A percentile compares a stretch with the other conserved stretches of the same genome.
Conservation (phyloP, 1,140 invertebrate species). For the Eumaeus atala region DNA sequence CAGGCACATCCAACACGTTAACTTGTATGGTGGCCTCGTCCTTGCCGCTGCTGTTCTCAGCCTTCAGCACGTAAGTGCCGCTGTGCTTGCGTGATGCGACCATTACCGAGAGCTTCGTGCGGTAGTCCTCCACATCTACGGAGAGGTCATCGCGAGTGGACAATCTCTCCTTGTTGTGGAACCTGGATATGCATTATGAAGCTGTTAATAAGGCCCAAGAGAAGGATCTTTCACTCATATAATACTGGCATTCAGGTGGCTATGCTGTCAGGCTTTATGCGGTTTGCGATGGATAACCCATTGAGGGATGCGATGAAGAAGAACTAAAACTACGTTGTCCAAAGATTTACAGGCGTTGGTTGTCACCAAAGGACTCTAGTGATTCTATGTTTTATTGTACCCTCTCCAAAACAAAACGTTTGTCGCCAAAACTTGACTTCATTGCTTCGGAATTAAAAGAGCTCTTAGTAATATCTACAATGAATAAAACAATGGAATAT, state of each 20-base stretch:
- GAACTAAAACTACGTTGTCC: too few relatives aligned
- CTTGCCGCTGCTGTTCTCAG: conserved; percentile 92
- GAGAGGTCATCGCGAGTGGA: conserved; percentile 80
- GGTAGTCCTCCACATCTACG: conserved; percentile 90
- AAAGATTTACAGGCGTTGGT: not conserved
- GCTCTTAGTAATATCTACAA: not conserved
- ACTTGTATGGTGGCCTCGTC: conserved; percentile 94
- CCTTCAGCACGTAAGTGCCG: conserved; percentile 90
- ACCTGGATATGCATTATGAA: conserved; percentile 53
- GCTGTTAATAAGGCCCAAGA: too few relatives aligned
- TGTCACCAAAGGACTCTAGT: too few relatives aligned
- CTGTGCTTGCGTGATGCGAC: conserved; percentile 86
- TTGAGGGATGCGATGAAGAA: too few relatives aligned
- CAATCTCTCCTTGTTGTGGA: conserved; percentile 85
- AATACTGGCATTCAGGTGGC: too few relatives aligned
- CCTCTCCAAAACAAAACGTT: too few relatives aligned
- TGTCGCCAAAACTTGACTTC: too few relatives aligned
- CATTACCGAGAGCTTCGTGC: conserved; percentile 85
- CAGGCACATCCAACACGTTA: conserved; percentile 90
- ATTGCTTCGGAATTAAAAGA: too few relatives aligned
- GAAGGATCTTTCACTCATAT: too few relatives aligned
- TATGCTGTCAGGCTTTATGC: too few relatives aligned
- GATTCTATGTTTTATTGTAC: too few relatives aligned
- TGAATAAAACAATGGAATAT: conserved; percentile 27
- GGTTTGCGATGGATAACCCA: too few relatives aligned